Base-by-base conservation (phyloP, 1,140 invertebrate species). In the Venustaconcha ellipsiformis region DNA sequence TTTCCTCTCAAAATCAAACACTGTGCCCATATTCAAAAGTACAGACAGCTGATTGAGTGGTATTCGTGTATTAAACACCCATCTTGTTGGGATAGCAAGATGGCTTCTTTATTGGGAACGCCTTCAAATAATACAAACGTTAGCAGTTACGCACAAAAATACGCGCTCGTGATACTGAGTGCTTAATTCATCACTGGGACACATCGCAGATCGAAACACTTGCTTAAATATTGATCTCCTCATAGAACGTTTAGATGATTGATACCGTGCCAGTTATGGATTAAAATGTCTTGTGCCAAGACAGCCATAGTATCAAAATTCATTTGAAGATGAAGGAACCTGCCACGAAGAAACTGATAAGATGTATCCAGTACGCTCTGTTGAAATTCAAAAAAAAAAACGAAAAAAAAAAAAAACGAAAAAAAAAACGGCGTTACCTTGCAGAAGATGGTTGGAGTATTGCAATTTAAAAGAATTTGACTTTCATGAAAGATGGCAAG, bases 161-260 rank as follows among this genome's bases (percentile, higher is more conserved):
- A 82, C 14, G 82, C 84, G 4, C 71, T 88, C 14, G 58, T 83
- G 18, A 67, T 80, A 26, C 77, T 88, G 8, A 78, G 83, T 14
- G 78, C 82, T 65, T 83, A 88, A 65, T 85, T 86, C 60, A 69
- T 64, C 60, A 84, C 87, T 57, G 82, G 87, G 87, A 88, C 69
- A 85, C 82, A 1, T 74, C 80, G 0, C 84, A 85, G 48, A 73
- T 86, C 1, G 84, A 87, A 66, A 84, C 83, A 23, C 74, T 86
- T 15, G 82, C 84, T 14, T 76, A 84, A 30, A 76, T 84, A 69
- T 74, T 88, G 26, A 79, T 80, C n/a, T 83, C 57, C 23, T 88
- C 0, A 87, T 85, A 75, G 87, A 87, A 57, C 79, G 84, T 57
- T 20, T 82, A 81, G 65, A 71, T 87, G 4, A 75, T 88, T 23